phyloP scores from a whole-genome alignment of 2,113 vertebrate genomes.

The Turdus rufiventris region DNA sequence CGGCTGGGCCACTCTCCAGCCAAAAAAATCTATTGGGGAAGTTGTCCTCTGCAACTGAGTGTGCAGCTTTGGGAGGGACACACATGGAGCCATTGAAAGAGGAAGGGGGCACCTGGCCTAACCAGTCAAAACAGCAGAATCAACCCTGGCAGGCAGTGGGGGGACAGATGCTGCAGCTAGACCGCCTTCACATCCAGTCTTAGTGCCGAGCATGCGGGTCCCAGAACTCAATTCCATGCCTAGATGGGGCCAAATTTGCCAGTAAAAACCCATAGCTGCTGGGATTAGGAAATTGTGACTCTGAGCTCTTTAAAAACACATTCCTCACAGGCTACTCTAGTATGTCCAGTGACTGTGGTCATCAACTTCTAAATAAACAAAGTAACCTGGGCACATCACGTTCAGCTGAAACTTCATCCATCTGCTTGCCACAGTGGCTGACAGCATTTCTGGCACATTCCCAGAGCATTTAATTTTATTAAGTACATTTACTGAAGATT shows the following conservation, averaged over 20 bases:
- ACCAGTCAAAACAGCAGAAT: background rate
- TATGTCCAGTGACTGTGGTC: background rate
- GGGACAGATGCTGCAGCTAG: background rate
- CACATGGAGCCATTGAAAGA: background rate
- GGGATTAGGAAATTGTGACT: background rate
- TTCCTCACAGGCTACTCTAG: background rate
- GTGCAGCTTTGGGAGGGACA: background rate
- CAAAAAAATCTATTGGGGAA: background rate
- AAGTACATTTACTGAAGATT: background rate
- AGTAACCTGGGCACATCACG: background rate
- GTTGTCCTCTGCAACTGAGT: background rate
- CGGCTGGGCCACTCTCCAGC: background rate
- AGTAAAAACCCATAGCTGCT: background rate
- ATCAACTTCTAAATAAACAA: background rate
- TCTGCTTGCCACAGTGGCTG: background rate
- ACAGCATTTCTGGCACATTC: background rate
- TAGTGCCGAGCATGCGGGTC: accelerated
- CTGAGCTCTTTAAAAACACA: background rate
- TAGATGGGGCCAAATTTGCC: background rate
- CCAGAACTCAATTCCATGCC: background rate
- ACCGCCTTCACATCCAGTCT: background rate
- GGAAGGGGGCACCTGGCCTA: background rate
- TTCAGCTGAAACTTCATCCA: constrained; percentile 14
- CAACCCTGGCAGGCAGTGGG: background rate
- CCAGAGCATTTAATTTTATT: background rate